These are phyloP conservation scores for Pogonomyrmex barbatus DNA, from an alignment of 1,140 invertebrate species.

Conservation along the genomic window DNA sequence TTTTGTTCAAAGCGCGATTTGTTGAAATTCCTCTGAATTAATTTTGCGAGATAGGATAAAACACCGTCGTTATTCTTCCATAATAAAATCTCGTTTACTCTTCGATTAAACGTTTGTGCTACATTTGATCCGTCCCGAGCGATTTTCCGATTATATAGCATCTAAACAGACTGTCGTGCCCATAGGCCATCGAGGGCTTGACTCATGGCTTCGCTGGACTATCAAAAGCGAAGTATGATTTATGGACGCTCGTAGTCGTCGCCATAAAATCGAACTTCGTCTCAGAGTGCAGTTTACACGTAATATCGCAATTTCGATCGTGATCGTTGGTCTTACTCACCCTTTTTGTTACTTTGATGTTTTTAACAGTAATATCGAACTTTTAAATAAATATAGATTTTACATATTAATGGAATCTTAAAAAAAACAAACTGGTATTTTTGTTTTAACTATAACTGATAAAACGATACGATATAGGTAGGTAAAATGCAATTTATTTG, in stretches of 20 bases:
- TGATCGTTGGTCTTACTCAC: slow-evolving; percentile 3
- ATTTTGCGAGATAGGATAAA: neutral
- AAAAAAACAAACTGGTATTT: neutral
- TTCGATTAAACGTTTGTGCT: slow-evolving; percentile 39
- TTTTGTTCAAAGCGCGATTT: neutral
- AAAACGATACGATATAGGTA: neutral
- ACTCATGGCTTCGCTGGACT: slow-evolving; percentile 44
- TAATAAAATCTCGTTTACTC: slow-evolving; percentile 30
- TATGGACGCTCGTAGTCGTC: slow-evolving; percentile 51
- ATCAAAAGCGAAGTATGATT: slow-evolving; percentile 58
- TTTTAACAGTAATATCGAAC: neutral
- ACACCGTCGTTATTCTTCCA: slow-evolving; percentile 13
- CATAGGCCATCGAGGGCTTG: slow-evolving; percentile 37
- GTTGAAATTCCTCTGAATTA: neutral
- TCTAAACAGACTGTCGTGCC: slow-evolving; percentile 57
- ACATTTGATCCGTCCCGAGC: slow-evolving; percentile 5
- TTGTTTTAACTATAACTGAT: neutral
- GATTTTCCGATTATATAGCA: slow-evolving; percentile 49
- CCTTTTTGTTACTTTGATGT: neutral
- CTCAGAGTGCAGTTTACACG: slow-evolving; percentile 31
- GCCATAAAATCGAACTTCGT: slow-evolving; percentile 56
- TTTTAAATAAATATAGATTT: neutral
- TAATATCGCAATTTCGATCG: slow-evolving; percentile 44
- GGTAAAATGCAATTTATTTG: neutral
- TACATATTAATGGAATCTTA: neutral